phyloP scores from a whole-genome alignment of 1,140 invertebrate species.

The Drosophila varians region DNA sequence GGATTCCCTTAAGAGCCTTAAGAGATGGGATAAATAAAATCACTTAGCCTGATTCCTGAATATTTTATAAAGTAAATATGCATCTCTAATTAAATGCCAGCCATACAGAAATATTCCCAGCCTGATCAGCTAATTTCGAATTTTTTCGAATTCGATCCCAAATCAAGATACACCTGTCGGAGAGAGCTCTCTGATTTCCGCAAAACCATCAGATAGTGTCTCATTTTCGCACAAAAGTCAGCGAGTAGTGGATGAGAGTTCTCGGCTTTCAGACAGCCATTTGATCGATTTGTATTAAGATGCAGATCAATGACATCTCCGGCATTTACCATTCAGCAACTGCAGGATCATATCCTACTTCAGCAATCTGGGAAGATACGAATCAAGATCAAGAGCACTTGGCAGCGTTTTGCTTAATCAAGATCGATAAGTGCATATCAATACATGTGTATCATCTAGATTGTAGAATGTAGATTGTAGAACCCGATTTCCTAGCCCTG shows the following conservation, averaged over 20 bases:
- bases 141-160: slow-evolving; percentile 12
- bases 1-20: background rate
- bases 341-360: slow-evolving; percentile 48
- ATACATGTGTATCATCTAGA: slow-evolving; percentile 20
- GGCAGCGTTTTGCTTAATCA: slow-evolving; percentile 56
- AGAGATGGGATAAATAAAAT: background rate
- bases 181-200: slow-evolving; percentile 33
- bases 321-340: slow-evolving; percentile 29
- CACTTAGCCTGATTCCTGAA: background rate
- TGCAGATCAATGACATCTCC: slow-evolving; percentile 39
- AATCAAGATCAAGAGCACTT: slow-evolving; percentile 53
- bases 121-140: slow-evolving; percentile 40
- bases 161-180: slow-evolving; percentile 34
- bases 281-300: slow-evolving; percentile 22
- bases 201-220: slow-evolving; percentile 28
- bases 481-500: background rate
- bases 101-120: slow-evolving; percentile 2
- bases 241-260: background rate
- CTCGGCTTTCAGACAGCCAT: slow-evolving; percentile 28
- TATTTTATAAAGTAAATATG: no score
- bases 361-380: slow-evolving; percentile 17
- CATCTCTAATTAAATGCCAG: no score
- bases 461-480: background rate
- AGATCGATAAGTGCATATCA: slow-evolving; percentile 50
- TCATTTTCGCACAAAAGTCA: slow-evolving; percentile 47